phyloP scores from a whole-genome alignment of 2,888 invertebrate species.

The Metopia argyrocephala region DNA sequence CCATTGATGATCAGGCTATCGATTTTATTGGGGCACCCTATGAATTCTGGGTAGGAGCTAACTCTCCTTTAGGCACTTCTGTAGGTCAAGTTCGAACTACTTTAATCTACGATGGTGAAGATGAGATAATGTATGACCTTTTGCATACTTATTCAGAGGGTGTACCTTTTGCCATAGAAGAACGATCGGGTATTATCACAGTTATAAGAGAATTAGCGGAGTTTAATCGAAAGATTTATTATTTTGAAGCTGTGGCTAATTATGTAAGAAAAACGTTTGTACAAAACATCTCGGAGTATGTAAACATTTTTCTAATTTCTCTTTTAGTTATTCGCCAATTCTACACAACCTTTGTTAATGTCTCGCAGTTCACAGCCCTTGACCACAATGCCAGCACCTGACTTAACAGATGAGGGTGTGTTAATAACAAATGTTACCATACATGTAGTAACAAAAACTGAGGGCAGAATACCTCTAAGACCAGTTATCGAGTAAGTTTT shows the following conservation, averaged over 20 bases:
- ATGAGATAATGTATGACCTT: slow-evolving; percentile 85
- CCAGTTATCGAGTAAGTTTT: slow-evolving; percentile 76
- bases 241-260: slow-evolving; percentile 90
- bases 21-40: slow-evolving; percentile 92
- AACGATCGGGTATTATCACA: slow-evolving; percentile 91
- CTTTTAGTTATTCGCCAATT: slow-evolving; percentile 74
- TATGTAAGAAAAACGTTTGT: slow-evolving; percentile 72
- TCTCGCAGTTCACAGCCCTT: slow-evolving; percentile 71
- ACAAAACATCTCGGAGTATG: too few relatives aligned
- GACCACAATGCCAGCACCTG: slow-evolving; percentile 72
- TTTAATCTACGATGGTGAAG: slow-evolving; percentile 84
- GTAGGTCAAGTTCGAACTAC: slow-evolving; percentile 90
- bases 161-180: slow-evolving; percentile 95
- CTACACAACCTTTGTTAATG: slow-evolving; percentile 69
- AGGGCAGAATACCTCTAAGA: slow-evolving; percentile 80
- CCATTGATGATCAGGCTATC: slow-evolving; percentile 80
- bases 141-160: slow-evolving; percentile 92
- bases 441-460: slow-evolving; percentile 88
- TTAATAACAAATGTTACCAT: slow-evolving; percentile 91
- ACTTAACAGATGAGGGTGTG: slow-evolving; percentile 81
- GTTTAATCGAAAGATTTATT: slow-evolving; percentile 84
- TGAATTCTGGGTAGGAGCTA: slow-evolving; percentile 94
- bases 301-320: not conserved
- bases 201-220: slow-evolving; percentile 87
- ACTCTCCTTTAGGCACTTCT: slow-evolving; percentile 90